A percentile compares a stretch with the other conserved stretches of the same genome.
phyloP scores from a whole-genome alignment of 2,797 vertebrate genomes.

The Mustela erminea region DNA sequence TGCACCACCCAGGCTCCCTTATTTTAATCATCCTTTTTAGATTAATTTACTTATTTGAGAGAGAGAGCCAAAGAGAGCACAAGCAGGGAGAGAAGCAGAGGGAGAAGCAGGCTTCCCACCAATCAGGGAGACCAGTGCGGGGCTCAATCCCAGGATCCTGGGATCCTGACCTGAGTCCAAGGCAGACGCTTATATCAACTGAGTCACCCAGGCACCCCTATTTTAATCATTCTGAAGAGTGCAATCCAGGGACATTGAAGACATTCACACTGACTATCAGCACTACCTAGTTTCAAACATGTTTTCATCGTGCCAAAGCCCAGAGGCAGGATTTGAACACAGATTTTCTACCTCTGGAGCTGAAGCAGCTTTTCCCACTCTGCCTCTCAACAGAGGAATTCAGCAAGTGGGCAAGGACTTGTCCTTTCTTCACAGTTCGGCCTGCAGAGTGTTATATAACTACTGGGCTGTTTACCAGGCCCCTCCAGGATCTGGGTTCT shows the following conservation, averaged over 20 bases:
- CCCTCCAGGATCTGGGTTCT: not conserved
- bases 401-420: not conserved
- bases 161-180: no score
- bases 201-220: not conserved
- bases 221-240: not conserved
- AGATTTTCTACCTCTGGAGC: not conserved
- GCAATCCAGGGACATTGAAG: not conserved
- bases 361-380: not conserved
- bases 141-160: no score
- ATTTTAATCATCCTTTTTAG: no score
- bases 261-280: not conserved
- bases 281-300: not conserved
- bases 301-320: not conserved
- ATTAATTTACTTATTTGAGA: no score
- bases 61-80: no score
- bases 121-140: no score
- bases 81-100: no score
- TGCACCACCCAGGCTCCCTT: no score
- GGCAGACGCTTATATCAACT: no score
- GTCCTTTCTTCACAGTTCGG: not conserved
- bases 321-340: not conserved
- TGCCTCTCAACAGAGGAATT: not conserved
- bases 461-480: rapidly evolving
- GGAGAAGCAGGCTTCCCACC: no score
- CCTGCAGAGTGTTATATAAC: not conserved